Base-by-base conservation (phyloP, 1,140 invertebrate genomes). In the Aphaenogaster floridana region DNA sequence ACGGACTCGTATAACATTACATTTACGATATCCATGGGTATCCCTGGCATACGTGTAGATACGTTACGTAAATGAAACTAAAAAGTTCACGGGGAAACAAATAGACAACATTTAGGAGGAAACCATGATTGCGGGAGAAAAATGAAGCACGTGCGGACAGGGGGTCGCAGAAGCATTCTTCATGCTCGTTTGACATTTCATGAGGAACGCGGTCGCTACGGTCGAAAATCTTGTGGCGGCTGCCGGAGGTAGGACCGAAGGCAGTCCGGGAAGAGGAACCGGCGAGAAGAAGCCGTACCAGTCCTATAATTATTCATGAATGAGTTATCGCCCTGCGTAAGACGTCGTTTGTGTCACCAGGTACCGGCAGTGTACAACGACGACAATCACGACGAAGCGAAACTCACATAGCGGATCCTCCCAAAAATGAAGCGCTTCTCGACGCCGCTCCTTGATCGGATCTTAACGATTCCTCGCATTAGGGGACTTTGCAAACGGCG, bases 251-350 rank as follows among this genome's bases (percentile, higher is more conserved):
- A 15, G 34, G 48, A 80, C 71, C 45, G 45, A 64, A 54, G 61
- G 66, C 84, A 39, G 80, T 34, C 39, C 61, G 81, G 59, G 71
- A 91, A 89, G 39, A 17, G 61, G n/a, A 39, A n/a, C 15, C 63
- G 54, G 63, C 54, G 61, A 61, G 66, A 81, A 78, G 72, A 84
- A 89, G 69, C 66, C 63, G 72, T 48, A 84, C 64, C 72, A 57
- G 81, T 76, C n/a, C 48, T 86, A 86, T 91, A 93, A 93, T 93
- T 93, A 93, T 91, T 93, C 92, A 91, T 83, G 92, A 92, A 91
- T 92, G 92, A 93, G 69, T 92, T 92, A 93, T 93, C 80, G 89
- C 69, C 45, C 77, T 52, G 84, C 59, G 71, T 42, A 64, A 68
- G 57, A 57, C 50, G 7, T 78, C 68, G 77, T 59, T 77, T 52